phyloP scores from a whole-genome alignment of 2,797 vertebrate species.

The Neopelma chrysocephalum region DNA sequence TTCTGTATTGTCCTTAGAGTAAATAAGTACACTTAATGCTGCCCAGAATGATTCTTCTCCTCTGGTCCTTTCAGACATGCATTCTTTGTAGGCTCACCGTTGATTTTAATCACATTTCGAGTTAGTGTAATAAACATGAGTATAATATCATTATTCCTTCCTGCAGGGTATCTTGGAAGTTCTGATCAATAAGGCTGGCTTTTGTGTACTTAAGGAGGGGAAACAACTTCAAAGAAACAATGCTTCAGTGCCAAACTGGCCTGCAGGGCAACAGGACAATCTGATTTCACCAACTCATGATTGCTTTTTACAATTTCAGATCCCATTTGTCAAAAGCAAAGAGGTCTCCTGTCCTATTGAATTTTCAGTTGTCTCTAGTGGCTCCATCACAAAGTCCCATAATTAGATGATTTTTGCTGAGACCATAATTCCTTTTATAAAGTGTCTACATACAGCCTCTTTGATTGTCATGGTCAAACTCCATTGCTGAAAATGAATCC shows the following conservation, averaged over 20 bases:
- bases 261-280: conserved; percentile 44
- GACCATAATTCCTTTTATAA: conserved; percentile 14
- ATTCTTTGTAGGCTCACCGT: neutral
- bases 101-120: conserved; percentile 42
- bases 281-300: conserved; percentile 38
- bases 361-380: conserved; percentile 31
- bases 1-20: neutral
- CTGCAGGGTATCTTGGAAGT: conserved; percentile 28
- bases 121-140: conserved; percentile 25
- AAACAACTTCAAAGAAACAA: conserved; percentile 28
- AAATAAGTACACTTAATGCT: no score
- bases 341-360: conserved; percentile 25
- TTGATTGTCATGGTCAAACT: conserved; percentile 11
- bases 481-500: conserved; percentile 4
- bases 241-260: conserved; percentile 28
- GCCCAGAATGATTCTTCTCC: neutral
- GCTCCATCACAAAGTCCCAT: neutral
- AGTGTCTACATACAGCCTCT: neutral
- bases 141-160: conserved; percentile 30
- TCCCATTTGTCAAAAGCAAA: conserved; percentile 40
- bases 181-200: conserved; percentile 56
- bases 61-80: neutral
- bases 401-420: conserved; percentile 54
- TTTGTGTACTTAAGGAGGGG: neutral
- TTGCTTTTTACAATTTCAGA: conserved; percentile 59